Conservation (phyloP, 1,140 invertebrate genomes). For the Caenorhabditis remanei region DNA sequence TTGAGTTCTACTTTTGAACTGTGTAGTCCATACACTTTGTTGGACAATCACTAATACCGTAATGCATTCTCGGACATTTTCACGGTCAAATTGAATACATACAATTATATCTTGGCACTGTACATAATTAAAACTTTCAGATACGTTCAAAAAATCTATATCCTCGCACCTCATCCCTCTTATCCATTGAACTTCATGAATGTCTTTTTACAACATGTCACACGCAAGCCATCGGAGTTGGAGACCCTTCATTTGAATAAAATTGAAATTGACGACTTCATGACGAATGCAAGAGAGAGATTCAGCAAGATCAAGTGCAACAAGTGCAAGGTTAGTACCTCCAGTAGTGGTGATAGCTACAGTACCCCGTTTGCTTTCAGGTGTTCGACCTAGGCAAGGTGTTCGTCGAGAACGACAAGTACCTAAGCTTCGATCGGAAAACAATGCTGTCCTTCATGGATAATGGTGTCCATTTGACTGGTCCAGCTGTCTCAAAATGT, state of each 20-base stretch:
- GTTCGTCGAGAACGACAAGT: not conserved
- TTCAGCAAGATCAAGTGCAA: conserved; percentile 3
- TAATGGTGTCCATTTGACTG: conserved; percentile 2
- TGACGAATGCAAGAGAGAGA: not conserved
- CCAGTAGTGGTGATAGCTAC: too few species aligned
- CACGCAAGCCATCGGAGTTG: not conserved
- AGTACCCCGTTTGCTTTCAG: not conserved
- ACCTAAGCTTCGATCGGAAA: not conserved
- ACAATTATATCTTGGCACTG: too few species aligned
- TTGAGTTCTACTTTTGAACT: too few species aligned
- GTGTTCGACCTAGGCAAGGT: not conserved
- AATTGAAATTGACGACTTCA: not conserved
- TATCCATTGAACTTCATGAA: conserved; percentile 10
- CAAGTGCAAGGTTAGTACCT: conserved; percentile 2
- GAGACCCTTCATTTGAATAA: not conserved
- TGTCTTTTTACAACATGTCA: not conserved
- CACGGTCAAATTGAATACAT: too few species aligned
- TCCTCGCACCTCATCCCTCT: not conserved
- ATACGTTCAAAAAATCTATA: conserved; percentile 23
- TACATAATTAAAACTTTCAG: not conserved
- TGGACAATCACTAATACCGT: too few species aligned
- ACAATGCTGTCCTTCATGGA: not conserved
- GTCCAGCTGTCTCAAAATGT: not conserved
- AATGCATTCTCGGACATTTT: too few species aligned
- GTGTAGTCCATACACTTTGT: too few species aligned